phyloP scores from a whole-genome alignment of 2,113 vertebrate species.

The Regulus satrapa region DNA sequence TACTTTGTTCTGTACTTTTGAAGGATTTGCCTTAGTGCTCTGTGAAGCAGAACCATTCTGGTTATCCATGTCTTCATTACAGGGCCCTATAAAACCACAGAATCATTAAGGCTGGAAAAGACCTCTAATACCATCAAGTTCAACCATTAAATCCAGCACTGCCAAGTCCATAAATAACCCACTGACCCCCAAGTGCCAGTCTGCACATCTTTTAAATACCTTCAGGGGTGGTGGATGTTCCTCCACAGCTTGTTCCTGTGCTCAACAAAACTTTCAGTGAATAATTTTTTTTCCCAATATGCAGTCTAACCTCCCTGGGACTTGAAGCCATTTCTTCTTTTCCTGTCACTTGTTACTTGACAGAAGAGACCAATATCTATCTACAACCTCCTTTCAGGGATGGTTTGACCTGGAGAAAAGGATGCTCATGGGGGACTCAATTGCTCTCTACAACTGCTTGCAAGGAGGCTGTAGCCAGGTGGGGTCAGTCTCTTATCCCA shows the following conservation, averaged over 20 bases:
- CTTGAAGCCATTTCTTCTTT: not conserved
- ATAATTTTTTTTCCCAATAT: not conserved
- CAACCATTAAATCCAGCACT: not conserved
- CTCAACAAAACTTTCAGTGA: not conserved
- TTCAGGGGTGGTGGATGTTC: not conserved
- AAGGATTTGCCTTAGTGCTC: not conserved
- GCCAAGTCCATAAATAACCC: not conserved
- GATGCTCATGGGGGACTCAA: not conserved
- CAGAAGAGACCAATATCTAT: not conserved
- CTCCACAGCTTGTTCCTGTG: not conserved
- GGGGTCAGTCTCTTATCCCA: not conserved
- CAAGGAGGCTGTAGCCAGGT: not conserved
- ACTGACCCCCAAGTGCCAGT: not conserved
- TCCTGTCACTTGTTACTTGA: not conserved
- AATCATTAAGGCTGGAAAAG: not conserved
- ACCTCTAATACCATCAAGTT: not conserved
- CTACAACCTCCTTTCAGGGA: not conserved
- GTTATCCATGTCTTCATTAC: not conserved
- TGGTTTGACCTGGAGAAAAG: not conserved
- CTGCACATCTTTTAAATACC: not conserved
- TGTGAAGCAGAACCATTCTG: not conserved
- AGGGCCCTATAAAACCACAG: not conserved
- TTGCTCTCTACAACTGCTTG: not conserved
- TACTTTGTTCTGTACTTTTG: not conserved
- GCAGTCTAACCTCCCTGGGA: not conserved